phyloP scores from a whole-genome alignment of 1,140 invertebrate genomes.

The Bombus balteatus region DNA sequence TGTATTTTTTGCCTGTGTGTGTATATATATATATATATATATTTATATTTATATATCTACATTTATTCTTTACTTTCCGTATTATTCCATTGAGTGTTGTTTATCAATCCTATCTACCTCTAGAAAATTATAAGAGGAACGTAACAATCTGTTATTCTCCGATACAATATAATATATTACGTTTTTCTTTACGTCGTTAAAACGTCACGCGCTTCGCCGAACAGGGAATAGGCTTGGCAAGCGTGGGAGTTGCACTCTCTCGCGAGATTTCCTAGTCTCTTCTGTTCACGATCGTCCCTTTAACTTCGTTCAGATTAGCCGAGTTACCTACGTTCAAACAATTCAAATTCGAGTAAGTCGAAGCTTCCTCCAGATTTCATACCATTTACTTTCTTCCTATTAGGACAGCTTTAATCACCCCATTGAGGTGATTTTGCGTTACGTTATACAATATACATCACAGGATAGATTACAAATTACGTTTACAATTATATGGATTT shows the following conservation, averaged over 20 bases:
- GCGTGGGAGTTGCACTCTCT: constrained; percentile 69
- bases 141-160: constrained; percentile 57
- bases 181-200: constrained; percentile 51
- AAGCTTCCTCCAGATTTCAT: no score
- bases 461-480: neutral
- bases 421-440: neutral
- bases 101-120: constrained; percentile 57
- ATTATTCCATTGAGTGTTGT: constrained; percentile 59
- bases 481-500: no score
- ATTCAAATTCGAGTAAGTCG: neutral
- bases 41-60: constrained; percentile 49
- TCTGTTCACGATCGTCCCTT: constrained; percentile 8
- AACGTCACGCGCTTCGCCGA: constrained; percentile 64
- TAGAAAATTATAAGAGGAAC: constrained; percentile 71
- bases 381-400: neutral
- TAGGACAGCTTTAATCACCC: neutral
- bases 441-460: neutral
- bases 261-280: constrained; percentile 7
- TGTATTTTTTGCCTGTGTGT: constrained; percentile 24
- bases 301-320: neutral
- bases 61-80: constrained; percentile 68
- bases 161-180: constrained; percentile 31
- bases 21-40: constrained; percentile 41
- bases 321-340: neutral
- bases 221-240: constrained; percentile 66